Percentiles rank a stretch among this genome's conserved stretches.
These are phyloP conservation scores for Nemurella pictetii DNA, from an alignment of 2,888 invertebrate genomes.

Conservation along the genomic window DNA sequence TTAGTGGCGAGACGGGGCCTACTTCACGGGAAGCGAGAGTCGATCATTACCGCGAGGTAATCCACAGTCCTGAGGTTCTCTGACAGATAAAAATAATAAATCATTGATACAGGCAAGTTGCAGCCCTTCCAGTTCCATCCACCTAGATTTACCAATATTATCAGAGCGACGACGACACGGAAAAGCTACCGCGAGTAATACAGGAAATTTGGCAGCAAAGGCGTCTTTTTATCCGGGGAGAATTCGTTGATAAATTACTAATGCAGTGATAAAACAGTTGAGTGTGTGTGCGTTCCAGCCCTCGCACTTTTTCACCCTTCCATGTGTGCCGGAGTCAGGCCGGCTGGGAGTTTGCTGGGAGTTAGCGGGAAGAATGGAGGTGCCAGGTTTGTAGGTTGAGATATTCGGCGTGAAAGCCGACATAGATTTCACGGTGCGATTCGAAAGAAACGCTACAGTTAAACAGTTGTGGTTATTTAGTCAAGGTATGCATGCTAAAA, in stretches of 20 bases:
- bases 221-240: constrained; percentile 36
- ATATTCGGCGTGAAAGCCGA: too few relatives aligned
- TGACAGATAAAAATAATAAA: constrained; percentile 43
- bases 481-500: not conserved
- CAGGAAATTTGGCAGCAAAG: constrained; percentile 42
- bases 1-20: not conserved
- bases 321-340: not conserved
- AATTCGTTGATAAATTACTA: constrained; percentile 24
- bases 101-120: constrained; percentile 40
- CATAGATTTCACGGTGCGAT: too few relatives aligned
- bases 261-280: constrained; percentile 22
- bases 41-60: constrained; percentile 29
- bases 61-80: constrained; percentile 22
- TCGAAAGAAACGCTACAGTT: too few relatives aligned
- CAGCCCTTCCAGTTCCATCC: constrained; percentile 19
- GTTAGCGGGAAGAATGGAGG: not conserved
- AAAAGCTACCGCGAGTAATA: constrained; percentile 30
- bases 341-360: not conserved
- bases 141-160: constrained; percentile 23
- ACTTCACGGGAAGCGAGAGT: constrained; percentile 5
- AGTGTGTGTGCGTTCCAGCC: not conserved
- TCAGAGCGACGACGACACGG: not conserved
- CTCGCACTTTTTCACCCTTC: constrained; percentile 32
- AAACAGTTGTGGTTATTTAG: not conserved
- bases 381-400: not conserved